Evolutionary conservation across 2,113 vertebrate species (phyloP), one percentile per base, ranked within the genome.

Genomic region (Lynx canadensis): DNA sequence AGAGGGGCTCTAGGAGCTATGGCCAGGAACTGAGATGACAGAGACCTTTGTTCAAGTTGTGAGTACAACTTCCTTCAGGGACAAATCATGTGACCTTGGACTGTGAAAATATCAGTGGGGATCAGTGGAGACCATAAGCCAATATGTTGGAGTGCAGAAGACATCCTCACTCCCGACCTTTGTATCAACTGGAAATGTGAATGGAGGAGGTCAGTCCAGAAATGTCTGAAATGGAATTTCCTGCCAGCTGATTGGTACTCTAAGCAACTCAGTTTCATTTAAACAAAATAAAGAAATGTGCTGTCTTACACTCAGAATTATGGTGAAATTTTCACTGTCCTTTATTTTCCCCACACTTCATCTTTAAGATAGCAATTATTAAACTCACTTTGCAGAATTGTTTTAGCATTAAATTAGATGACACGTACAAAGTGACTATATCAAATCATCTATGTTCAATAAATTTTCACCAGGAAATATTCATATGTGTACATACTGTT

Each of bases 211-310:
- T 41, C 76, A 85, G 12, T 76, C 80, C 57, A 93, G 69, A 93
- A 95, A 78, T 91, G 33, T 80, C 50, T 73, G 45, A 85, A 95
- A 90, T 93, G 71, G 48, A 94, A 91, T 97, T 93, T 91, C n/a
- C 65, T 89, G 50, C 41, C 36, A 80, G 15, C 6, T 0, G 7
- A 76, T 79, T 79, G 76, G 31, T 84, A 21, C 69, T 78, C 11
- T 78, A 63, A 82, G 41, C 21, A 69, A 5, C n/a, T 90, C 33
- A 60, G 41, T 92, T 71, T 66, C 2, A 76, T 88, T 87, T 50
- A 84, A 66, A 93, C 29, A 82, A 95, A 93, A 79, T 81, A 81
- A 91, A 80, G 33, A 88, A 85, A 84, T 48, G 15, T 88, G 71
- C n/a, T 74, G 85, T 50, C 41, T 96, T 81, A 76, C 5, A 45